Base-by-base conservation (phyloP, 2,113 vertebrate genomes). In the Menura novaehollandiae region DNA sequence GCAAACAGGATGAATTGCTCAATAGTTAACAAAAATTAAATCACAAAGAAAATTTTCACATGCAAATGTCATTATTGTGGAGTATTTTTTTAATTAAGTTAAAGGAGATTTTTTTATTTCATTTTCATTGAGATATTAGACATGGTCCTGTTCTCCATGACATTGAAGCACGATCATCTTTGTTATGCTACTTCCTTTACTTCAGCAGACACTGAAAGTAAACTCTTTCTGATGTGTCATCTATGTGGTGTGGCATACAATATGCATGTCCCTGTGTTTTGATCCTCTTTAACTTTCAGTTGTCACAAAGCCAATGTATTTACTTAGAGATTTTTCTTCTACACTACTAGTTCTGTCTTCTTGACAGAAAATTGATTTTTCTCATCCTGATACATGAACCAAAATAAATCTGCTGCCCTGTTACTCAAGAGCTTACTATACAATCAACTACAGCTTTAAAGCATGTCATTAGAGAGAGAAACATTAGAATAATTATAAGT, bases 351-450 rank as follows among this genome's bases (percentile, higher is more conserved):
- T 71, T 90, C 51, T 91, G 28, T 88, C 59, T 74, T 91, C 88
- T 90, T 88, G 59, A 80, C 67, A 93, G 59, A 90, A 89, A 93
- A 88, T 78, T 84, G 72, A 92, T 94, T 95, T 94, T 91, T 88
- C 81, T 76, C 51, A 41, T 91, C 51, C 67, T 71, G 27, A 85
- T 62, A 68, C 47, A 56, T 47, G 32, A 90, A 63, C 26, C 39
- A 90, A 67, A 93, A 85, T 88, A 91, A 80, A 83, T 66, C 23
- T 82, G 33, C 75, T 71, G 15, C 20, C 47, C 16, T 85, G 1
- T 73, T 90, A 53, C 75, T 91, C 46, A 85, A 69, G 62, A 85
- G 10, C 22, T 93, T 76, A 43, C 53, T 85, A 32, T 56, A 51
- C 15, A 21, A 69, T 69, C 87, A 93, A 64, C 41, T 11, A 74